Evolutionary conservation across 2,888 invertebrate genomes (phyloP).

Genomic region (Carpatolechia fugitivella): DNA sequence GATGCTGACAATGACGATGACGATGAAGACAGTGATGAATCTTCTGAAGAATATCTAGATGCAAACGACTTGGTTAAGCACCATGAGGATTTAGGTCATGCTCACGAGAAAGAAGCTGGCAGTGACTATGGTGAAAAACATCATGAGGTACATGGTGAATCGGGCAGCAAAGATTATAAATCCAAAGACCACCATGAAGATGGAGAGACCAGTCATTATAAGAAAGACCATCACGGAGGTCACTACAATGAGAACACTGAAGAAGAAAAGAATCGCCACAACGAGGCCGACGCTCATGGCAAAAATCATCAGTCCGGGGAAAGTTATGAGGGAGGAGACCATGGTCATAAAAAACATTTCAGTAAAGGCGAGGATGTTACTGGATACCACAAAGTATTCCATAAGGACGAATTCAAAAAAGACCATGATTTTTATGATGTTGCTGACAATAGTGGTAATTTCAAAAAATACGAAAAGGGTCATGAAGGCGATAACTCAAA

Average conservation of each 20-base stretch:
- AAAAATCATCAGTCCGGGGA: constrained; percentile 74
- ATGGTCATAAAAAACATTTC: constrained; percentile 79
- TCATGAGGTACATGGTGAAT: constrained; percentile 74
- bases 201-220: constrained; percentile 77
- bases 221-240: constrained; percentile 74
- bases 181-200: constrained; percentile 75
- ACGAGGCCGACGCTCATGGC: constrained; percentile 76
- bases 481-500: constrained; percentile 76
- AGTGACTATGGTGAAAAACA: constrained; percentile 69
- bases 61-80: constrained; percentile 32
- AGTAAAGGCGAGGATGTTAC: constrained; percentile 85
- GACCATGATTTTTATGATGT: constrained; percentile 88
- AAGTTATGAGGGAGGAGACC: constrained; percentile 77
- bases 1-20: constrained; percentile 54
- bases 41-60: constrained; percentile 43
- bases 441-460: constrained; percentile 82
- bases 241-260: constrained; percentile 75
- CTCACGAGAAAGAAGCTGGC: constrained; percentile 60
- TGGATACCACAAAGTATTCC: constrained; percentile 86
- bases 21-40: constrained; percentile 47
- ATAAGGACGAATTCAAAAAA: constrained; percentile 88
- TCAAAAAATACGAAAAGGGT: constrained; percentile 80
- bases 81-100: constrained; percentile 13
- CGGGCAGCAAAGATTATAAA: constrained; percentile 77
- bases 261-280: constrained; percentile 74